Base-by-base conservation (phyloP, 2,113 vertebrate genomes). In the Lucifuga dentata region DNA sequence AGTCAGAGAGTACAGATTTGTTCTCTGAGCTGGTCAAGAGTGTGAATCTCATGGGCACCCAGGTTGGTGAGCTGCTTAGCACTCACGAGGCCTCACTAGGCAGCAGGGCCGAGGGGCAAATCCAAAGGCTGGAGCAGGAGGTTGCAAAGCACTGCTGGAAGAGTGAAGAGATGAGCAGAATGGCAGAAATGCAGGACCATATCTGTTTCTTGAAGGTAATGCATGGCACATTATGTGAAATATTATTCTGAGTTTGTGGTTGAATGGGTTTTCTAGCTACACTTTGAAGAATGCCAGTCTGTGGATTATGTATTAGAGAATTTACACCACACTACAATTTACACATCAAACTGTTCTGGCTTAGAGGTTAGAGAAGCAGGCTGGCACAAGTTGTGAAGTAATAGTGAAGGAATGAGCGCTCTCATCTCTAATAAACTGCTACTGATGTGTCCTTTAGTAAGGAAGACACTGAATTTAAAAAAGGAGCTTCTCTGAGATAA, bases 141-240 rank as follows among this genome's bases (percentile, higher is more conserved):
- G 72, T 89, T 57, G 70, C 53, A 3, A 79, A 77, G 52, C 86
- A 93, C 11, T 53, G 21, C 62, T 80, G 79, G 71, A 88, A 44
- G 50, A 68, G 67, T 11, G 83, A 90, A 4, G 90, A 92, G 70
- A 69, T 93, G 49, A 71, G 19, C 61, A 62, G 55, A 36, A 70
- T 93, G 57, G 67, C 75, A 0, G 44, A 56, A 24, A 88, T 85
- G 62, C 79, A 90, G 52, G 91, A 94, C 39, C 12, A 86, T 33
- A 11, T 87, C 60, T 73, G 69, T 41, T 93, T 93, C 39, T 56
- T 92, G 45, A 92, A 91, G 78, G 93, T 93, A 83, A 49, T 12
- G 7, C 39, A 21, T 13, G 21, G 20, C 21, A 19, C 3, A 17
- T 1, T 11, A 3, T 16, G 17, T 12, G 32, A 48, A 8, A 41